phyloP scores from a whole-genome alignment of 2,888 invertebrate genomes.

The Taenaris catops region DNA sequence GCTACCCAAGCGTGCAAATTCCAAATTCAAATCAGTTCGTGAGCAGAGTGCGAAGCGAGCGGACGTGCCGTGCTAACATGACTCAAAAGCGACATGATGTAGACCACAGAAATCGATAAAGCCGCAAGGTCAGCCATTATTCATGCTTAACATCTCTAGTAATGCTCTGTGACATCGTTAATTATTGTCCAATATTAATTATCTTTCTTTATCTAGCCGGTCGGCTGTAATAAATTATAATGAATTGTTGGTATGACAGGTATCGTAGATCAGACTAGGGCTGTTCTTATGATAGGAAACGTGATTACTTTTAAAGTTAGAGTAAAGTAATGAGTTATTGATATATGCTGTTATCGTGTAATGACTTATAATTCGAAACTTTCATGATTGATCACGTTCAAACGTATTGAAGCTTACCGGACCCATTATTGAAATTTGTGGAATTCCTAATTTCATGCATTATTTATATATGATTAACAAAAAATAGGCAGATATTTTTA shows the following conservation, averaged over 20 bases:
- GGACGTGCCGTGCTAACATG: conserved; percentile 54
- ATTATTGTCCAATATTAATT: conserved; percentile 45
- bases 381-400: background rate
- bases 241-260: conserved; percentile 11
- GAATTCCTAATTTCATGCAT: background rate
- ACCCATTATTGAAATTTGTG: too few species aligned
- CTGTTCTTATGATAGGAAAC: background rate
- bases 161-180: conserved; percentile 43
- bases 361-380: conserved; percentile 1
- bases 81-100: conserved; percentile 7
- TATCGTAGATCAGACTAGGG: conserved; percentile 9
- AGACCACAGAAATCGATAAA: conserved; percentile 11
- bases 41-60: conserved; percentile 60
- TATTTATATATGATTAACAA: too few species aligned
- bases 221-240: conserved; percentile 18
- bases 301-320: conserved; percentile 1
- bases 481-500: too few species aligned
- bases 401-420: too few species aligned
- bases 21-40: conserved; percentile 75
- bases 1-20: conserved; percentile 55
- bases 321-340: conserved; percentile 15
- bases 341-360: conserved; percentile 9
- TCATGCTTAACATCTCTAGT: conserved; percentile 33
- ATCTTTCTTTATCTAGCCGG: conserved; percentile 32
- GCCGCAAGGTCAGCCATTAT: conserved; percentile 33